A percentile compares a stretch with the other conserved stretches of the same genome.
Conservation (phyloP, 2,797 vertebrate genomes). For the Geotrypetes seraphini region DNA sequence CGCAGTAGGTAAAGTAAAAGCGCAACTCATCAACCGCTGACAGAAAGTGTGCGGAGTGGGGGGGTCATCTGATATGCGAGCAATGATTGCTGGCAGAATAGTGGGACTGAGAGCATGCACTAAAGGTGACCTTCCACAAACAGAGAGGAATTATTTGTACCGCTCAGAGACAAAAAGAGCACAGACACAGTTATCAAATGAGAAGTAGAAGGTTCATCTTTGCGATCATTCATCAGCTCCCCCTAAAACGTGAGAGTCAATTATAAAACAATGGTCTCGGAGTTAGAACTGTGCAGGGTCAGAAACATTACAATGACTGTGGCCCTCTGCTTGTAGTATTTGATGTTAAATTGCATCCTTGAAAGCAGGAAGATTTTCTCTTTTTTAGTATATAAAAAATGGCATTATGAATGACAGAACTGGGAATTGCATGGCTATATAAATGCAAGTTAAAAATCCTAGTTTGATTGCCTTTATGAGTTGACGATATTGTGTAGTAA, state of each 20-base stretch:
- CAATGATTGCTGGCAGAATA: neutral
- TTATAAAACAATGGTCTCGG: neutral
- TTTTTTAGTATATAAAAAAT: no score
- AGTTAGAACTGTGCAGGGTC: neutral
- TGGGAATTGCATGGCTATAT: no score
- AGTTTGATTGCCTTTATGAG: no score
- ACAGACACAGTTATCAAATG: neutral
- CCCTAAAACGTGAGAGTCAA: neutral
- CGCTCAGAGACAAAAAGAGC: neutral
- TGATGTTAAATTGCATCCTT: no score
- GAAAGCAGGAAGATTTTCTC: no score
- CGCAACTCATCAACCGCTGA: no score
- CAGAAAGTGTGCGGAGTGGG: neutral
- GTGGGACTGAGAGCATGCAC: neutral
- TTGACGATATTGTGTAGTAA: no score
- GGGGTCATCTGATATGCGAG: neutral
- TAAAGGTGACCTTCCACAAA: neutral
- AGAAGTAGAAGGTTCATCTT: slow-evolving; percentile 3
- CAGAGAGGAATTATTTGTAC: neutral
- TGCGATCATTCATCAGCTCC: neutral
- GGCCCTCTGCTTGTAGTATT: no score
- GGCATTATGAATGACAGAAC: no score
- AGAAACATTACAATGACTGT: no score
- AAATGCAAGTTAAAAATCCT: no score
- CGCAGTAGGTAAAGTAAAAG: no score